A percentile compares a stretch with the other conserved stretches of the same genome.
Conservation (phyloP, 1,140 invertebrate species). For the Orchesella cincta region DNA sequence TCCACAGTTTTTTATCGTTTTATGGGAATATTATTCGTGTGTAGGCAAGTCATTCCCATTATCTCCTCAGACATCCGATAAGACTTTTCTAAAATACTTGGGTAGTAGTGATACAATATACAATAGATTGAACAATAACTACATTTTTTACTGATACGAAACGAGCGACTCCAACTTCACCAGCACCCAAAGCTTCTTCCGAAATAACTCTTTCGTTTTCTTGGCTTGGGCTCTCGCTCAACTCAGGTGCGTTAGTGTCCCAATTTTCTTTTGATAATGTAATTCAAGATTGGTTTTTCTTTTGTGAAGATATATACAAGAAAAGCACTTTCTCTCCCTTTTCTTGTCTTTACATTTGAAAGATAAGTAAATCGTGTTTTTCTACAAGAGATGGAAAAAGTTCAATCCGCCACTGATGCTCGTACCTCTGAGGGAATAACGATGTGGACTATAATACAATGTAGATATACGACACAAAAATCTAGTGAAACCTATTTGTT, state of each 20-base stretch:
- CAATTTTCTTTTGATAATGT: not conserved
- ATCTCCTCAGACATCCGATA: too few relatives aligned
- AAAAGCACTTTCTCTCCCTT: not conserved
- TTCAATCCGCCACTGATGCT: not conserved
- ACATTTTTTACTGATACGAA: too few relatives aligned
- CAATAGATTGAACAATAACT: too few relatives aligned
- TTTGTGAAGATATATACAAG: not conserved
- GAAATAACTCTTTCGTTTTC: too few relatives aligned
- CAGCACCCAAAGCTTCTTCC: too few relatives aligned
- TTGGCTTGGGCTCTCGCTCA: too few relatives aligned
- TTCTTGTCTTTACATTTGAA: not conserved
- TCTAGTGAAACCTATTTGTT: conserved; percentile 26
- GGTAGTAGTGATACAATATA: too few relatives aligned
- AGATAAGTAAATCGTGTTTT: conserved; percentile 17
- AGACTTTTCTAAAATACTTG: too few relatives aligned
- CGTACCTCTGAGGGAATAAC: not conserved
- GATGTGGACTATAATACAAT: not conserved
- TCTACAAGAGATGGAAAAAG: not conserved
- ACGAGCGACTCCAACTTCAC: too few relatives aligned
- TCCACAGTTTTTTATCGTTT: too few relatives aligned
- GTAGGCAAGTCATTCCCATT: too few relatives aligned
- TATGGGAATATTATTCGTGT: too few relatives aligned
- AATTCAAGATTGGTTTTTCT: not conserved
- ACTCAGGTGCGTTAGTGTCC: not conserved
- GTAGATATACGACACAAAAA: conserved; percentile 1